phyloP scores from a whole-genome alignment of 1,140 invertebrate genomes.

The Globodera ellingtonae region DNA sequence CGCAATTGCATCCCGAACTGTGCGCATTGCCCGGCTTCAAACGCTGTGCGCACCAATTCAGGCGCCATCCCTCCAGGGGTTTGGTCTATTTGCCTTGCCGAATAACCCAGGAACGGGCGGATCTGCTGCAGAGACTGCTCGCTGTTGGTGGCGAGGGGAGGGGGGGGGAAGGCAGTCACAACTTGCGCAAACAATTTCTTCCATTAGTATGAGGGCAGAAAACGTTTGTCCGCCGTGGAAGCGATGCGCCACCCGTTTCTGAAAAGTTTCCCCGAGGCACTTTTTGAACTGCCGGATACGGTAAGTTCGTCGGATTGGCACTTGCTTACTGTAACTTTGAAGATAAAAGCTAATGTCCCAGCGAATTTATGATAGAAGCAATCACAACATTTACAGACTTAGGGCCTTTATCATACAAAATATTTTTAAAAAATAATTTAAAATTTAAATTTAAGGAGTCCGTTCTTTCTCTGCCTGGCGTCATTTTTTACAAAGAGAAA shows the following conservation, averaged over 20 bases:
- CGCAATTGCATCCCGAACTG: slow-evolving; percentile 34
- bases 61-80: slow-evolving; percentile 3
- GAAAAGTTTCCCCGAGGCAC: slow-evolving; percentile 27
- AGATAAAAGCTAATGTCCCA: no score
- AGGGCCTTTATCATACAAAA: no score
- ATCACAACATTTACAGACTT: no score
- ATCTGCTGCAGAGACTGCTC: slow-evolving; percentile 49
- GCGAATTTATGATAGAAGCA: no score
- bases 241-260: slow-evolving; percentile 73
- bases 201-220: slow-evolving; percentile 72
- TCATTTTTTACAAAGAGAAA: slow-evolving; percentile 1
- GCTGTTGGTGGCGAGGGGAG: slow-evolving; percentile 34
- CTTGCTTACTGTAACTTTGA: no score
- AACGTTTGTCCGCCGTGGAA: slow-evolving; percentile 71
- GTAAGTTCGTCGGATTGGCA: neutral
- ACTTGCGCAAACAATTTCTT: slow-evolving; percentile 18
- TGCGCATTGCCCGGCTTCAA: slow-evolving; percentile 40
- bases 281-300: slow-evolving; percentile 36
- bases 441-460: slow-evolving; percentile 19
- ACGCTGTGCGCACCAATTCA: slow-evolving; percentile 15
- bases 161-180: neutral
- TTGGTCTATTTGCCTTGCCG: slow-evolving; percentile 40
- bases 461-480: slow-evolving; percentile 47
- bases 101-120: slow-evolving; percentile 71
- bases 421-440: no score